phyloP scores from a whole-genome alignment of 2,797 vertebrate species.

The Channa striata region DNA sequence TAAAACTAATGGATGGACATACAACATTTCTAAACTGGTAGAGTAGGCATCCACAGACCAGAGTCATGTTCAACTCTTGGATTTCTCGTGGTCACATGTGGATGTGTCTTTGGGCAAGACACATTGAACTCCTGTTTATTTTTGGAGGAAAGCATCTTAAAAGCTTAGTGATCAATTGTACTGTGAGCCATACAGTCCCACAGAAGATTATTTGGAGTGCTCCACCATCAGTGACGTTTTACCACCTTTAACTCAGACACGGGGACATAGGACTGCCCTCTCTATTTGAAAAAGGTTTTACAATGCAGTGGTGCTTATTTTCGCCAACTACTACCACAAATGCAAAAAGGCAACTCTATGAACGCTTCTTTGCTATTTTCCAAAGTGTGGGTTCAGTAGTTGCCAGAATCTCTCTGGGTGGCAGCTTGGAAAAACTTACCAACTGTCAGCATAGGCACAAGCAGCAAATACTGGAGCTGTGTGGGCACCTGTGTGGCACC shows the following conservation, averaged over 20 bases:
- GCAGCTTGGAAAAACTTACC: slow-evolving; percentile 20
- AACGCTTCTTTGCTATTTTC: background rate
- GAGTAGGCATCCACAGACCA: no score
- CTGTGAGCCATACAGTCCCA: no score
- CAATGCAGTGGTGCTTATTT: background rate
- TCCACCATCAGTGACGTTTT: background rate
- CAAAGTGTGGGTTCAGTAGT: slow-evolving; percentile 1
- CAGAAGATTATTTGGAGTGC: no score
- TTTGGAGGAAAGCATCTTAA: no score
- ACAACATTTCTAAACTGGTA: no score
- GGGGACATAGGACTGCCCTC: background rate
- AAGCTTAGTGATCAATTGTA: no score
- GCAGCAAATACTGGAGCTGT: slow-evolving; percentile 22
- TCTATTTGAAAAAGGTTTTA: background rate
- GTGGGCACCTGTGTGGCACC: slow-evolving; percentile 29
- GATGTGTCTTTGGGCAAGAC: no score
- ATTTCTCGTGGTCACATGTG: no score
- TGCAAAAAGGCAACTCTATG: background rate
- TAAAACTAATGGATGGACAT: no score
- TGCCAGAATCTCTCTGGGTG: background rate
- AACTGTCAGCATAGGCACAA: slow-evolving; percentile 24
- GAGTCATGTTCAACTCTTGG: no score
- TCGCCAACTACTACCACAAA: background rate
- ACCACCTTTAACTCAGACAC: background rate
- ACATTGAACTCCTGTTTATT: no score